Evolutionary conservation across 2,888 invertebrate genomes (phyloP).

Genomic region (Plebejus anna): DNA sequence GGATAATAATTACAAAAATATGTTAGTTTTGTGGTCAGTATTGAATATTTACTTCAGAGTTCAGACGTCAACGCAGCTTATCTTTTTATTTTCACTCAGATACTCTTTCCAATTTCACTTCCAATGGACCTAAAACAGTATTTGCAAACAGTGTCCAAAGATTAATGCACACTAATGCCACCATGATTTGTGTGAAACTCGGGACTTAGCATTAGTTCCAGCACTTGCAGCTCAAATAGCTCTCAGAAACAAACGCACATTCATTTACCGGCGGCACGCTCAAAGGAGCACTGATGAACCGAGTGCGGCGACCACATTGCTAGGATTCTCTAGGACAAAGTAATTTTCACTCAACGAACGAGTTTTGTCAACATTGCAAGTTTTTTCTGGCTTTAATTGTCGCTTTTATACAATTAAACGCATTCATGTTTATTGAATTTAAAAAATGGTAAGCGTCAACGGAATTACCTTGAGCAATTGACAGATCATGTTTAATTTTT

Average conservation of each 20-base stretch:
- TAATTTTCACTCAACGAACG: background rate
- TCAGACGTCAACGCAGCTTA: too few species aligned
- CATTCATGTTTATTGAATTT: background rate
- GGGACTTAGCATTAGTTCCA: constrained; percentile 34
- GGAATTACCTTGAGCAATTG: background rate
- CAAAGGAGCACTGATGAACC: constrained; percentile 43
- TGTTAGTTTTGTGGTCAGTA: background rate
- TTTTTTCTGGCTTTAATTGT: background rate
- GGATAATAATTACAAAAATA: too few species aligned
- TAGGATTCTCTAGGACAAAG: constrained; percentile 16
- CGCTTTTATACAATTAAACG: background rate
- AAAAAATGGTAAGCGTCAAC: background rate
- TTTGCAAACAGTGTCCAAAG: background rate
- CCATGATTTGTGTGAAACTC: constrained; percentile 27
- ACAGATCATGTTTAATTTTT: background rate
- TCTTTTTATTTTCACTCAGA: too few species aligned
- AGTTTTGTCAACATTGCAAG: background rate
- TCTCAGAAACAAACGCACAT: constrained; percentile 41
- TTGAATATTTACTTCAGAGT: background rate
- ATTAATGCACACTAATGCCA: constrained; percentile 11
- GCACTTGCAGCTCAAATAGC: constrained; percentile 39
- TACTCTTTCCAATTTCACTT: background rate
- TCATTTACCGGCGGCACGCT: constrained; percentile 47
- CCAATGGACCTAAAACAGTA: background rate
- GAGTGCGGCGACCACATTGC: constrained; percentile 12